Evolutionary conservation across 1,140 invertebrate species (phyloP), one percentile per base, ranked within the genome.

Genomic region (Drosophila kohkoa): DNA sequence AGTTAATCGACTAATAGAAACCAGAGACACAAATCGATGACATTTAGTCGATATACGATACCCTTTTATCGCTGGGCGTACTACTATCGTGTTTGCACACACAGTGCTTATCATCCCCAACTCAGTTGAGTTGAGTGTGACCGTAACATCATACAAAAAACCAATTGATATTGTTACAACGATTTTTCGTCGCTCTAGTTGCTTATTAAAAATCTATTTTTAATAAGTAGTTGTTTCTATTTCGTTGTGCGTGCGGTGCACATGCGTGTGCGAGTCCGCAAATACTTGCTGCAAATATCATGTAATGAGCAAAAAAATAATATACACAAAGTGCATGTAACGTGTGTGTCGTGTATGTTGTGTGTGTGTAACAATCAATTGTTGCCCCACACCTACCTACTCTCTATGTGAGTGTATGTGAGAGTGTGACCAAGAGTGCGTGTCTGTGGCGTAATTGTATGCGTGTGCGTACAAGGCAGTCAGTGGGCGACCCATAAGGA

Each of bases 141-240:
- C 79, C 79, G 70, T 82, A 63, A 11, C 51, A 7, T 32, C 35
- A 38, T 8, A 38, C 55, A 48, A 5, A 49, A 74, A 69, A 45
- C 45, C 79, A 82, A 83, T 83, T 82, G 54, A 81, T 81, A 82
- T 79, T 82, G 64, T 83, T 80, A 73, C 81, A 83, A 83, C 77
- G 77, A 85, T 83, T 83, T 82, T 83, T 83, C 81, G 77, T 75
- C 67, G 41, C 57, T 64, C 45, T 64, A 32, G 59, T 64, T 57
- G 43, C 35, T 54, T 77, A 62, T 80, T 69, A 77, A 68, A 25
- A 73, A 74, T 55, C 30, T 48, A 43, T 58, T 67, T 60, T 76
- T 69, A 65, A 66, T 77, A 60, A 71, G 62, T 55, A 11, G 67
- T 38, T 38, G 7, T 63, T 57, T 49, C 38, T 35, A 49, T 49